Evolutionary conservation across 1,140 invertebrate species (phyloP), one percentile per base, ranked within the genome.

Genomic region (Drosophila chauvacae): DNA sequence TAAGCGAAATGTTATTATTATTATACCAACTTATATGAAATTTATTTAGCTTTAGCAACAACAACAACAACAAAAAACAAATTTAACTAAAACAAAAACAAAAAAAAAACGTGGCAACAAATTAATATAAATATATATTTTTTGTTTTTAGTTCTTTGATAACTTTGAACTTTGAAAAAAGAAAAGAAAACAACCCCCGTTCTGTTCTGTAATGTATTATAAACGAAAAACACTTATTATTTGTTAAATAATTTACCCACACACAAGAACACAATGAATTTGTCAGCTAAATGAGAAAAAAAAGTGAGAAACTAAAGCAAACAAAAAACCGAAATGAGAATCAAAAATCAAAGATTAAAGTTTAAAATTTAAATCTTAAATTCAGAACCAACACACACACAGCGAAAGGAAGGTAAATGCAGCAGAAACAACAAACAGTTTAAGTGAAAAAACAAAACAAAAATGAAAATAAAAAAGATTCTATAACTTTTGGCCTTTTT

Each of bases 21-120:
- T 82, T 87, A 75, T 75, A 87, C 80, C 84, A 87, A 87, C 72
- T 87, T 87, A 80, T 87, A 84, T 80, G 84, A 87, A 87, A 88
- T 87, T 87, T 87, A 83, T 87, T 87, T 88, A 87, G 84, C 84
- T 87, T 88, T 87, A 87, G 83, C 81, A 77, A 81, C 75, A 84
- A 50, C 75, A 84, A 50, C 48, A 84, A 50, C 48, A 81, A 65
- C 68, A 68, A 63, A 81, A 63, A 61, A 68, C 44, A 39, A 61
- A 60, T 59, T 76, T 47, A 61, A 76, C 55, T 47, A 82, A 83
- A 80, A 58, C 57, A 59, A 44, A 41, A 68, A 65, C 51, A 74
- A 63, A 47, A 51, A 80, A 68, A 87, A 88, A 82, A 88, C 84
- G 81, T 88, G 83, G 83, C 84, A 87, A 88, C 83, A 88, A 80